phyloP scores from a whole-genome alignment of 2,888 invertebrate species.

The Caenorhabditis japonica region DNA sequence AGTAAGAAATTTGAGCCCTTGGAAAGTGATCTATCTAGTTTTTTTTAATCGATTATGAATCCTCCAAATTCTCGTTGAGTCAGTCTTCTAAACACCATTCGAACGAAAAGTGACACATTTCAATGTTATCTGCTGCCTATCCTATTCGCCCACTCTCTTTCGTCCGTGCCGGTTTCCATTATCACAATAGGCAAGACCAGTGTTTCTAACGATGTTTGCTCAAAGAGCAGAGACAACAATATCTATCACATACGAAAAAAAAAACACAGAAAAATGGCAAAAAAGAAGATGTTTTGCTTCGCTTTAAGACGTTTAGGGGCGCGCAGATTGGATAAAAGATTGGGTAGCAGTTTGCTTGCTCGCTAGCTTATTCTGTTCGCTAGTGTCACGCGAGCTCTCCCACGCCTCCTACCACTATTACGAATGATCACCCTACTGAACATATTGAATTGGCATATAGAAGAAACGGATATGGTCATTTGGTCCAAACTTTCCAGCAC shows the following conservation, averaged over 20 bases:
- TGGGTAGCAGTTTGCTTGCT: constrained; percentile 19
- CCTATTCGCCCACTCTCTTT: constrained; percentile 10
- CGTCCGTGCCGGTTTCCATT: constrained; percentile 12
- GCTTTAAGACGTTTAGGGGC: constrained; percentile 14
- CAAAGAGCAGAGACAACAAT: constrained; percentile 1
- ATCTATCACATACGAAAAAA: not conserved
- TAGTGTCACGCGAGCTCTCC: constrained; percentile 25
- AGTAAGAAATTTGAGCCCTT: no score
- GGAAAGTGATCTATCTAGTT: no score
- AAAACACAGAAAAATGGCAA: constrained; percentile 15
- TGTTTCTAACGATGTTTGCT: constrained; percentile 12
- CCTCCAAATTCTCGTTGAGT: not conserved
- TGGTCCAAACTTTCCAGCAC: not conserved
- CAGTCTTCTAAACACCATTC: not conserved
- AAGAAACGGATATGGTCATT: constrained; percentile 45
- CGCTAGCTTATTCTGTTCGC: constrained; percentile 45
- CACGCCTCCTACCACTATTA: constrained; percentile 14
- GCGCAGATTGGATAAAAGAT: constrained; percentile 35
- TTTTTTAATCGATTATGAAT: no score
- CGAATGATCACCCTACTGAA: constrained; percentile 58
- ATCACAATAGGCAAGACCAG: constrained; percentile 15
- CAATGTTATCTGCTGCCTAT: constrained; percentile 15
- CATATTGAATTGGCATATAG: constrained; percentile 56
- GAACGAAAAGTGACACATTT: constrained; percentile 12
- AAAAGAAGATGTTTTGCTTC: constrained; percentile 1